Base-by-base conservation (phyloP, 2,888 invertebrate species). In the Callosobruchus maculatus region DNA sequence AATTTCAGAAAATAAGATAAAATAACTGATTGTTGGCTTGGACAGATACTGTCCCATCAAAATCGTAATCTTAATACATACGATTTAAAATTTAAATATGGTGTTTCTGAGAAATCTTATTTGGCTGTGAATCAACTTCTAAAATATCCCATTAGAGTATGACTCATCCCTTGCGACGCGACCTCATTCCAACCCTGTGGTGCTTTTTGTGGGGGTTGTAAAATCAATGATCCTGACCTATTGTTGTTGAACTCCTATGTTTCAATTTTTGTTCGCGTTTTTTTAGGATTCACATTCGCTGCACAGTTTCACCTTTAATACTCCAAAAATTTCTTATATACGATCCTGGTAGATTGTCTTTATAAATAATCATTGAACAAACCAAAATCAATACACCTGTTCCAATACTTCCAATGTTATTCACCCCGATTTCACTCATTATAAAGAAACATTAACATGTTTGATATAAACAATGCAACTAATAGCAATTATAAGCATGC, bases 151-250 rank as follows among this genome's bases (percentile, higher is more conserved):
- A 49, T 49, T 3, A 13, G 22, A 67, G 70, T 68, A 71, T 76
- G 72, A 77, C 70, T 76, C 77, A 77, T 73, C 49, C 74, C 73
- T 9, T 49, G 13, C 49, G 49, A 49, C 49, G 18, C 49, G 13
- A 49, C 77, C 72, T 74, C 71, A 70, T 72, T 77, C 74, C 77
- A 76, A 75, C 78, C 77, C 78, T 76, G 78, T 75, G 71, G 1
- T 1, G 73, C 71, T 70, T 22, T 70, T 72, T 67, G 76, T 75
- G 78, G 78, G 79, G 77, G 75, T 73, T 76, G 73, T 72, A 81
- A 81, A 81, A 81, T 81, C 81, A 80, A 81, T 80, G 81, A 74
- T 78, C 80, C 78, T 81, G 81, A 81, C 81, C 80, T 81, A 77
- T 75, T 76, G 76, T 68, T 13, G 49, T 18, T 75, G 74, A 74